Conservation (phyloP, 2,113 vertebrate genomes). For the Thinocorus orbignyianus region DNA sequence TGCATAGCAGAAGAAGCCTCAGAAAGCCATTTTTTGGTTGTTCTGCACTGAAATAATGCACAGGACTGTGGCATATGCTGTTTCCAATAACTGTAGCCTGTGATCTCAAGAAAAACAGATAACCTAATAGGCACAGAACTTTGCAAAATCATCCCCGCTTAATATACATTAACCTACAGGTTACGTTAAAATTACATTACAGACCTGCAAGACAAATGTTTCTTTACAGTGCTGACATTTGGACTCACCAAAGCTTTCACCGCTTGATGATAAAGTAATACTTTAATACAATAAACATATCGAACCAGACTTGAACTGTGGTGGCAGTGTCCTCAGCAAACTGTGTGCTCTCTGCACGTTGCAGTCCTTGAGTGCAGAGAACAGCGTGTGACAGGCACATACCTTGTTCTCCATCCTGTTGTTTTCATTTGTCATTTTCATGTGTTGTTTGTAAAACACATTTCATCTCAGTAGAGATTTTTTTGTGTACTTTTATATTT, state of each 20-base stretch:
- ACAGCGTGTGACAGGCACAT: not conserved
- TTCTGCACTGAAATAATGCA: not conserved
- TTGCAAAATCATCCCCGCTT: not conserved
- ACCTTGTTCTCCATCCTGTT: not conserved
- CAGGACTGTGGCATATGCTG: not conserved
- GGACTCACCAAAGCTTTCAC: not conserved
- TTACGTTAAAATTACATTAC: not conserved
- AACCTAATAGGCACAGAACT: not conserved
- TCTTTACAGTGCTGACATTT: not conserved
- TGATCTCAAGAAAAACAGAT: not conserved
- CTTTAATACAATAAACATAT: not conserved
- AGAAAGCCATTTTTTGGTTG: not conserved
- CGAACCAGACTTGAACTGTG: not conserved
- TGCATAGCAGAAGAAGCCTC: not conserved
- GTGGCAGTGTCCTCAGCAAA: not conserved
- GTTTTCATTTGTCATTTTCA: not conserved
- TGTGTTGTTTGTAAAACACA: not conserved
- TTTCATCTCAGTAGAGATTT: not conserved
- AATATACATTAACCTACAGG: constrained; percentile 6
- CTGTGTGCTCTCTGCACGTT: not conserved
- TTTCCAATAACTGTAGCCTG: not conserved
- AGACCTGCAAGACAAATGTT: not conserved
- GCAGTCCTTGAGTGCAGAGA: not conserved
- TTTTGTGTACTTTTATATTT: not conserved
- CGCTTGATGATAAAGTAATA: not conserved